Base-by-base conservation (phyloP, 1,140 invertebrate species). In the Drosophila orena region DNA sequence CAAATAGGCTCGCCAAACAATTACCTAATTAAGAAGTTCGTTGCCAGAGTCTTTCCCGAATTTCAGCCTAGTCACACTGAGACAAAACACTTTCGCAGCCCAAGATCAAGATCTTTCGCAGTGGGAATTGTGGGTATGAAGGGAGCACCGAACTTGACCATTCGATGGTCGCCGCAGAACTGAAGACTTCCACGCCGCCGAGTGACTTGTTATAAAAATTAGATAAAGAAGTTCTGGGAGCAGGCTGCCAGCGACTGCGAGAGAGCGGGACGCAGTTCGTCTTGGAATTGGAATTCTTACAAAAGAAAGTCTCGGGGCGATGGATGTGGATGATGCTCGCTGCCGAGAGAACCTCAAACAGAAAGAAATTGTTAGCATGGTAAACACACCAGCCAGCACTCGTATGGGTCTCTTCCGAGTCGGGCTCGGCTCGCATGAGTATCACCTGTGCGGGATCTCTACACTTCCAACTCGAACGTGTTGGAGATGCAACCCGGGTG, bases 151-250 rank as follows among this genome's bases (percentile, higher is more conserved):
- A 86, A 75, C 79, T 76, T 86, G 76, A 69, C 81, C 81, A 85
- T 58, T 59, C 81, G 57, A 81, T 81, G 81, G 81, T 85, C 85
- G 78, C 66, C 59, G 78, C 73, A 86, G 81, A 86, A 85, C 81
- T 85, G 84, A 81, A 86, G 59, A 70, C 78, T 74, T 86, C 71
- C 43, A 75, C 47, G 59, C 58, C 44, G 44, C 62, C 81, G 57
- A 86, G 68, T 73, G 47, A 77, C 81, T 86, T 86, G 81, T 85
- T 85, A 85, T 85, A 86, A 86, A 85, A 85, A 66, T 84, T 84
- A 85, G 81, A 77, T 84, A 72, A 66, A 84, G 64, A 84, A 79
- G 71, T 86, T 85, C 81, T 86, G 81, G 81, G 74, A 73, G 54
- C 71, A 38, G 43, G 60, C 38, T 52, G 34, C 34, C 11, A 35